These are phyloP conservation scores for Leptoteleia sp. DNA, from an alignment of 1,140 invertebrate genomes.

Conservation along the genomic window DNA sequence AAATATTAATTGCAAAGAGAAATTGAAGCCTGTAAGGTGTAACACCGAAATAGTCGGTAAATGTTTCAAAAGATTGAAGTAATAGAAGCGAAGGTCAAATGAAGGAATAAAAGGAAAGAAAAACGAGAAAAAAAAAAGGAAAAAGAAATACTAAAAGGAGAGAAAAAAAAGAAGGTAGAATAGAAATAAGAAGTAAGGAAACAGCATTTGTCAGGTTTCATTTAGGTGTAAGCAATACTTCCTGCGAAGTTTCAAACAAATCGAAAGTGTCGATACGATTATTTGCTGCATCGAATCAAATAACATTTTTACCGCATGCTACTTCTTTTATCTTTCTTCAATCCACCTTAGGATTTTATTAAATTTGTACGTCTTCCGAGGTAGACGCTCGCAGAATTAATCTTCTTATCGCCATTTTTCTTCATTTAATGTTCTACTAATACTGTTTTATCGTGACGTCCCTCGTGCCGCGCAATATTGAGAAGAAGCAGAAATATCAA, in stretches of 20 bases:
- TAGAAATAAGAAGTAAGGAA: slow-evolving; percentile 1
- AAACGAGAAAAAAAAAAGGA: too few relatives aligned
- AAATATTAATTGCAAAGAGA: neutral
- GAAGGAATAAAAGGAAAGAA: too few relatives aligned
- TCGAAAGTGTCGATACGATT: slow-evolving; percentile 58
- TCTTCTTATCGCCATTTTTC: slow-evolving; percentile 64
- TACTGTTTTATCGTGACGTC: slow-evolving; percentile 50
- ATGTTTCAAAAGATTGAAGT: slow-evolving; percentile 6
- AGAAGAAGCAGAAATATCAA: slow-evolving; percentile 44
- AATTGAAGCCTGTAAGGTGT: slow-evolving; percentile 1
- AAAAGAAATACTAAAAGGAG: too few relatives aligned
- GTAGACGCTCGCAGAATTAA: slow-evolving; percentile 55
- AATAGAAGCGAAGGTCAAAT: neutral
- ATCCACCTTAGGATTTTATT: slow-evolving; percentile 58
- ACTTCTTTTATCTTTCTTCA: slow-evolving; percentile 50
- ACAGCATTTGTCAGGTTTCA: slow-evolving; percentile 41
- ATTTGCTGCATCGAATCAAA: slow-evolving; percentile 56
- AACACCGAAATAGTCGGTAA: slow-evolving; percentile 9
- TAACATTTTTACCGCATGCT: slow-evolving; percentile 58
- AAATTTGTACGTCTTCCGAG: slow-evolving; percentile 62
- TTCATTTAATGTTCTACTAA: slow-evolving; percentile 56
- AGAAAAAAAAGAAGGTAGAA: too few relatives aligned
- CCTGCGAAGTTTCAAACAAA: slow-evolving; percentile 50
- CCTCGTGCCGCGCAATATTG: slow-evolving; percentile 26
- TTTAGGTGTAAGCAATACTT: slow-evolving; percentile 50